Conservation (phyloP, 1,140 invertebrate species). For the Campoletis sonorensis region DNA sequence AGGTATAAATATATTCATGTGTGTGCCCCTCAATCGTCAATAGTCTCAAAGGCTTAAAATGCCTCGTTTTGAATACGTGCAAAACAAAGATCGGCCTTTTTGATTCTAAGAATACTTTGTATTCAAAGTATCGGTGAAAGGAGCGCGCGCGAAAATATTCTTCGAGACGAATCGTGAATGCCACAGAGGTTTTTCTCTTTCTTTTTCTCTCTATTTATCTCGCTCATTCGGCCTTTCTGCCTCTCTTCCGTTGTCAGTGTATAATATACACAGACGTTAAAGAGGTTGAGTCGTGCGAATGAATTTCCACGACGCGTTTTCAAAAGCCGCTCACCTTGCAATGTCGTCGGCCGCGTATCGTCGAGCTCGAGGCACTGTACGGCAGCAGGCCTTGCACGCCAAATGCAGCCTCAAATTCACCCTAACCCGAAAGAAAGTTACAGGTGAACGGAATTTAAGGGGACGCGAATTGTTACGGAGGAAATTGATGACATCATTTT, state of each 20-base stretch:
- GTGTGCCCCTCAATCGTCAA: background rate
- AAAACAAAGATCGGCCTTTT: background rate
- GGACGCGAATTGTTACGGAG: no score
- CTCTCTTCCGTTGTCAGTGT: background rate
- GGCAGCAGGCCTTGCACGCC: background rate
- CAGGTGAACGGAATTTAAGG: no score
- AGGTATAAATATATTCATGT: background rate
- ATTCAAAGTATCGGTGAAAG: slow-evolving; percentile 9
- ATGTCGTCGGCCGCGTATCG: slow-evolving; percentile 36
- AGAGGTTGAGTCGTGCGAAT: slow-evolving; percentile 22
- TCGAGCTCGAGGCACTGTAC: background rate
- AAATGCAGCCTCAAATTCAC: background rate
- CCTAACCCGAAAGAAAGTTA: no score
- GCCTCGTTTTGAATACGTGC: background rate
- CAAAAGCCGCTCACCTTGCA: slow-evolving; percentile 44
- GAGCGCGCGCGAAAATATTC: slow-evolving; percentile 21
- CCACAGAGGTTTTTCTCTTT: background rate
- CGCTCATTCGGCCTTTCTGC: no score
- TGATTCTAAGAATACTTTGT: background rate
- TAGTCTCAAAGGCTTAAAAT: background rate
- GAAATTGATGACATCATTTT: no score
- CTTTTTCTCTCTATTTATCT: background rate
- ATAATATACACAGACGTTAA: background rate
- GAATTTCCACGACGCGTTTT: slow-evolving; percentile 36
- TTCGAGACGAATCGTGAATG: background rate